Evolutionary conservation across 2,113 vertebrate genomes (phyloP).

Genomic region (Thamnaconus septentrionalis): DNA sequence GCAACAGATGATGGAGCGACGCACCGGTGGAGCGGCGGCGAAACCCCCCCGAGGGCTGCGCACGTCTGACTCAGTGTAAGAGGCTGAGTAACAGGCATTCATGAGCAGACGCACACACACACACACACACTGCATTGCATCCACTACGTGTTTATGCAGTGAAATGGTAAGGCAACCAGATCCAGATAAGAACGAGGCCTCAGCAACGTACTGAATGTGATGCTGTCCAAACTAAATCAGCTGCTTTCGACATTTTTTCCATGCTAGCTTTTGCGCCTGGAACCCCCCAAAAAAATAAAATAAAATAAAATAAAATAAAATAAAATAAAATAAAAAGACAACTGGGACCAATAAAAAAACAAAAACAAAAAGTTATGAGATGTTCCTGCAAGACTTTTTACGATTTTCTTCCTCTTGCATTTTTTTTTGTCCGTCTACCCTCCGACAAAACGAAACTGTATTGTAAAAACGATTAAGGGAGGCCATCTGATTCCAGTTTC

Average conservation of each 20-base stretch:
- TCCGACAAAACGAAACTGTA: slow-evolving; percentile 14
- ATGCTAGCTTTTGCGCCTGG: slow-evolving; percentile 11
- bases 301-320: too few relatives aligned
- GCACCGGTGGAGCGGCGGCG: slow-evolving; percentile 58
- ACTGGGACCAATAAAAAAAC: background rate
- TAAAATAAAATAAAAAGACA: too few relatives aligned
- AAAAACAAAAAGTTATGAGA: too few relatives aligned
- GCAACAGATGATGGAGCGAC: slow-evolving; percentile 60
- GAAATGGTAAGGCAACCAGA: slow-evolving; percentile 61
- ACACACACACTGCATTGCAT: slow-evolving; percentile 55
- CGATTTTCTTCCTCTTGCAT: slow-evolving; percentile 10
- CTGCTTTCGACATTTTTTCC: slow-evolving; percentile 5
- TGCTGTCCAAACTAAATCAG: slow-evolving; percentile 35
- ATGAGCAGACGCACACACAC: slow-evolving; percentile 11
- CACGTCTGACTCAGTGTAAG: slow-evolving; percentile 51
- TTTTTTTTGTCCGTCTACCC: slow-evolving; percentile 4
- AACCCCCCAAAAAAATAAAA: background rate
- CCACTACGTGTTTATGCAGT: slow-evolving; percentile 58
- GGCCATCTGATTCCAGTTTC: slow-evolving; percentile 56
- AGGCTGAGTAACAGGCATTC: slow-evolving; percentile 35
- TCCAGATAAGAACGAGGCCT: slow-evolving; percentile 32
- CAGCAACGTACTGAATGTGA: slow-evolving; percentile 23
- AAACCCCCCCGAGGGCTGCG: slow-evolving; percentile 41
- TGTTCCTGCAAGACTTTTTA: too few relatives aligned
- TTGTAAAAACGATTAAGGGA: slow-evolving; percentile 42